Evolutionary conservation across 2,113 vertebrate genomes (phyloP), one percentile per base, ranked within the genome.

Genomic region (Pithys albifrons): DNA sequence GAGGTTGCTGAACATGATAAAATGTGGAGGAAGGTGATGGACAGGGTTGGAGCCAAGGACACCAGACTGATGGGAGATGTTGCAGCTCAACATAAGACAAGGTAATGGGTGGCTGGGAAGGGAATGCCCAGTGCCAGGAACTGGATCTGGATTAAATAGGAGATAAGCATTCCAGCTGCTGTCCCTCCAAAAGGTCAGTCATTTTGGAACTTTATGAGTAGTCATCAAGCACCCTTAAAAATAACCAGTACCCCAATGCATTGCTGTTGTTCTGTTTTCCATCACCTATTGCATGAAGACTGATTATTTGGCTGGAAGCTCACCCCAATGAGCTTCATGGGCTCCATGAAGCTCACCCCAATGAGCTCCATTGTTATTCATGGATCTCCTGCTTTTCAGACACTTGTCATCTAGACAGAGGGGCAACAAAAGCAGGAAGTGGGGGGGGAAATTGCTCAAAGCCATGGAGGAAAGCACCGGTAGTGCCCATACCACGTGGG

Each of bases 1-100:
- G 76, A 92, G 41, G 77, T 88, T 93, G 76, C 95, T 95, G 95
- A 97, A 96, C 12, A 18, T 66, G 85, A 96, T 94, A 89, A 96
- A 97, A 91, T 15, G 54, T 4, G 2, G 65, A 72, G 67, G 66
- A 89, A 81, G 75, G 91, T 88, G 86, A 91, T 2, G 6, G 66
- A 70, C 62, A 84, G 83, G 78, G 67, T n/a, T 71, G 61, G 24
- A 95, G 52, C 49, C 88, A 96, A 96, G 92, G 96, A 92, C 66
- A 64, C 16, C 4, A 2, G 43, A 52, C n/a, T 66, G 74, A 71
- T 17, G 58, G 54, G 75, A 90, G 61, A 74, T 1, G 2, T 24
- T 76, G 64, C 64, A 85, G 57, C 54, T 75, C 46, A 58, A 48
- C 8, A 5, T 35, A 28, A 37, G 27, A 24, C 1, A 2, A 61